Evolutionary conservation across 2,797 vertebrate genomes (phyloP).

Genomic region (Podarcis lilfordi): DNA sequence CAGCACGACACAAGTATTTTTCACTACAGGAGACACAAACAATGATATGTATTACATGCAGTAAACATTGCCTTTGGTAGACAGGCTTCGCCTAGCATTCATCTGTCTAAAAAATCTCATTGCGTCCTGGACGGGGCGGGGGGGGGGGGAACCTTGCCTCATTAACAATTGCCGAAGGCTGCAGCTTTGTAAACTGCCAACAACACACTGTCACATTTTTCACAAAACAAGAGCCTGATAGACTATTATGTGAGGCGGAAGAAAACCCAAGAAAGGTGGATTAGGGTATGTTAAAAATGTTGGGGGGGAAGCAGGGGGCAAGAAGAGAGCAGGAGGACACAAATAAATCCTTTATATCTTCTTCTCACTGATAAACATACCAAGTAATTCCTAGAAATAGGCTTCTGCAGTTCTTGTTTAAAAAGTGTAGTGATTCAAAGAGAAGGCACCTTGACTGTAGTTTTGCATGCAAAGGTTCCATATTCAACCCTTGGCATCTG

Average conservation of each 20-base stretch:
- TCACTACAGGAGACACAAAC: constrained; percentile 86
- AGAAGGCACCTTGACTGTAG: neutral
- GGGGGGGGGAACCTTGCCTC: constrained; percentile 51
- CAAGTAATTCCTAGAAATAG: neutral
- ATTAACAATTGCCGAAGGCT: constrained; percentile 75
- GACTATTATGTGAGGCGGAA: constrained; percentile 65
- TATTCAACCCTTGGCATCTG: too few species aligned
- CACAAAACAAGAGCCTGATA: constrained; percentile 74
- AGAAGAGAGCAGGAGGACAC: neutral
- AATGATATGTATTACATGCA: constrained; percentile 84
- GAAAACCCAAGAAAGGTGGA: constrained; percentile 62
- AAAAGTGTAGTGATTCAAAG: too few species aligned
- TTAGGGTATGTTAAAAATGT: constrained; percentile 65
- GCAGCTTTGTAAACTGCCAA: constrained; percentile 70
- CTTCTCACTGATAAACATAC: constrained; percentile 51
- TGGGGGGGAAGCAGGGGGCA: neutral
- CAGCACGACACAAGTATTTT: constrained; percentile 83
- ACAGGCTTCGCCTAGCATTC: constrained; percentile 76
- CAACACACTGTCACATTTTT: constrained; percentile 69
- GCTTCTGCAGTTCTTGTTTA: neutral
- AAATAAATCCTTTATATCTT: constrained; percentile 26
- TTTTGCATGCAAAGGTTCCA: too few species aligned
- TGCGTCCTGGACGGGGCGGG: constrained; percentile 66
- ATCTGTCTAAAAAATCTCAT: constrained; percentile 80
- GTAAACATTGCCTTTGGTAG: constrained; percentile 83